Conservation (phyloP, 2,797 vertebrate genomes). For the Leptoclinus maculatus region DNA sequence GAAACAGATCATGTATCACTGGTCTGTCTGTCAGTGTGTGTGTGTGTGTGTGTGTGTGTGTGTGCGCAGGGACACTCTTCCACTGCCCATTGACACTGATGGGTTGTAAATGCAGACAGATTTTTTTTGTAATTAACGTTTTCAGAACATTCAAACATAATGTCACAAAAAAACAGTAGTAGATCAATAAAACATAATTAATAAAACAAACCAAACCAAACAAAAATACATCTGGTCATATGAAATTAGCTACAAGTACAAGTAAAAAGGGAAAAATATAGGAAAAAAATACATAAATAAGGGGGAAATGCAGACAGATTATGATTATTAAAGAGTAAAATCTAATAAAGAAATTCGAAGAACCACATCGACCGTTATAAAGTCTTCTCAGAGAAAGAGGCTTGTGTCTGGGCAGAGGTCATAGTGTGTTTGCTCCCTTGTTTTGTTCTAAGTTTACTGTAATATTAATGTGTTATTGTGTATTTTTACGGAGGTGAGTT, state of each 20-base stretch:
- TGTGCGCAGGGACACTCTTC: slow-evolving; percentile 6
- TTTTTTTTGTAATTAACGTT: background rate
- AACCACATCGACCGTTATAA: too few relatives aligned
- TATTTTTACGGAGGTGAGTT: too few relatives aligned
- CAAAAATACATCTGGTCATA: background rate
- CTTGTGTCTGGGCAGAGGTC: too few relatives aligned
- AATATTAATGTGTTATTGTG: too few relatives aligned
- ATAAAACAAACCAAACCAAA: background rate
- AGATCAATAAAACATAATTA: background rate
- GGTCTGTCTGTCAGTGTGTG: slow-evolving; percentile 22
- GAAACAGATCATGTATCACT: slow-evolving; percentile 25
- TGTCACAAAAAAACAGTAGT: background rate
- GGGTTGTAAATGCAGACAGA: slow-evolving; percentile 88
- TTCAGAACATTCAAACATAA: background rate
- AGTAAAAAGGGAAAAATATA: background rate
- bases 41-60: slow-evolving; percentile 24
- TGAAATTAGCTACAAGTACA: too few relatives aligned
- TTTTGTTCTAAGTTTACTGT: too few relatives aligned
- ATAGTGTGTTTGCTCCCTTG: too few relatives aligned
- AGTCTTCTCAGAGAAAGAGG: too few relatives aligned
- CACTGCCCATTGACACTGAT: slow-evolving; percentile 78
- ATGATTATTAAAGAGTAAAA: too few relatives aligned
- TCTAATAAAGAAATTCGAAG: too few relatives aligned
- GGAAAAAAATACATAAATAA: too few relatives aligned
- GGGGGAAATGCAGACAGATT: too few relatives aligned